Conservation (phyloP, 2,797 vertebrate species). For the Sphenopsis melanotis region DNA sequence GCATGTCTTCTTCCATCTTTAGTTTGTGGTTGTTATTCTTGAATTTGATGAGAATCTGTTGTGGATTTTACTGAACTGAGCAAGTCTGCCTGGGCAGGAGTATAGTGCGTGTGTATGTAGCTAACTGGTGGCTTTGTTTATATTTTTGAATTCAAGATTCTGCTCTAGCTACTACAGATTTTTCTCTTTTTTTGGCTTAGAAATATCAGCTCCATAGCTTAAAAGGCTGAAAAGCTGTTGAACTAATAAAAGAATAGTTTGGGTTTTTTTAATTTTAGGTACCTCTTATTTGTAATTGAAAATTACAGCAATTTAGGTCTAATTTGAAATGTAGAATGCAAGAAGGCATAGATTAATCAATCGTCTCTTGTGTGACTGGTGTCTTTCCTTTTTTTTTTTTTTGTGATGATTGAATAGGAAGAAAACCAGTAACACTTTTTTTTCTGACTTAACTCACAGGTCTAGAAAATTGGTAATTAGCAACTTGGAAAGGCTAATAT, state of each 20-base stretch:
- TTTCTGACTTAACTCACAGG: neutral
- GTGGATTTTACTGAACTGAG: neutral
- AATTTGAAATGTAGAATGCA: neutral
- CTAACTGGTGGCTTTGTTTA: neutral
- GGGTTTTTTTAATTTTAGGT: neutral
- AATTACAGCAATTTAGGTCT: neutral
- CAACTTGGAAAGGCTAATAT: neutral
- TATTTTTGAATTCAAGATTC: neutral
- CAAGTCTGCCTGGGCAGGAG: neutral
- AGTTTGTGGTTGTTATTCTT: neutral
- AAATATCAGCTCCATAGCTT: neutral
- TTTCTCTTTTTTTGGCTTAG: neutral
- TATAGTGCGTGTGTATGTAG: neutral
- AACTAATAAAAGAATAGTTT: neutral
- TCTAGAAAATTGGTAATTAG: neutral
- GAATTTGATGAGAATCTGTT: neutral
- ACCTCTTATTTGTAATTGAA: neutral
- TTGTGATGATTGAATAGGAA: neutral
- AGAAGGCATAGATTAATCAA: neutral
- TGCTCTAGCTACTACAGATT: neutral
- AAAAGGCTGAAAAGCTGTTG: neutral
- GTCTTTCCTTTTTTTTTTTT: neutral
- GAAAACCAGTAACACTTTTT: neutral
- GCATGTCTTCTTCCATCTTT: neutral
- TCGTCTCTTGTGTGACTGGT: neutral